Percentiles rank a stretch among this genome's conserved stretches.
Evolutionary conservation across 2,888 invertebrate genomes (phyloP).

Genomic region (Dryocosmus kuriphilus): DNA sequence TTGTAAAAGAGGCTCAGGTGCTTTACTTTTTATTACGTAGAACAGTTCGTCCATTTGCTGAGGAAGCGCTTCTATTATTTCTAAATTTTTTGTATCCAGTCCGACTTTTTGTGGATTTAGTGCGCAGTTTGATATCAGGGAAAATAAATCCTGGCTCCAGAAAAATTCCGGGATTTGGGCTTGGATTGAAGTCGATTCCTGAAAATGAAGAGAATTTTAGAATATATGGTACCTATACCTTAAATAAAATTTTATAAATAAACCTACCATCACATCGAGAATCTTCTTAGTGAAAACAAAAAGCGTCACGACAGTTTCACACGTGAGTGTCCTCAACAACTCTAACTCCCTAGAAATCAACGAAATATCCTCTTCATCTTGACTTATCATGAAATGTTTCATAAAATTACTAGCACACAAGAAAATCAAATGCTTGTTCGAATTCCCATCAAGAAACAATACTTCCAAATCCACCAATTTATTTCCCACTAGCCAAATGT

Average conservation of each 20-base stretch:
- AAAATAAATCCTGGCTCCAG: slow-evolving; percentile 67
- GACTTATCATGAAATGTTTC: slow-evolving; percentile 59
- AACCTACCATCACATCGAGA: slow-evolving; percentile 64
- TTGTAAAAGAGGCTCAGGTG: slow-evolving; percentile 37
- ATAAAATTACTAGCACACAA: slow-evolving; percentile 55
- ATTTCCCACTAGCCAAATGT: slow-evolving; percentile 67
- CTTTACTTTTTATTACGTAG: slow-evolving; percentile 47
- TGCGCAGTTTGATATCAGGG: slow-evolving; percentile 69
- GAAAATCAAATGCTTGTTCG: slow-evolving; percentile 63
- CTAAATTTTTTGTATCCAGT: slow-evolving; percentile 78
- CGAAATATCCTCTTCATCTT: slow-evolving; percentile 49
- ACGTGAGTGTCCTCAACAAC: slow-evolving; percentile 73
- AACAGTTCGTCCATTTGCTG: slow-evolving; percentile 65
- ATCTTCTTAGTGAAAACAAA: slow-evolving; percentile 76
- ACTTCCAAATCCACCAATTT: slow-evolving; percentile 57
- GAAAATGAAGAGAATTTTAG: background rate
- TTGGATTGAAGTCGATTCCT: background rate
- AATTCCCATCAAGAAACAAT: slow-evolving; percentile 61
- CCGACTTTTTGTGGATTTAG: slow-evolving; percentile 77
- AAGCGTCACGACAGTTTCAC: slow-evolving; percentile 78
- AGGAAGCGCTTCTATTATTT: slow-evolving; percentile 76
- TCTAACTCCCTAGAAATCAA: slow-evolving; percentile 63
- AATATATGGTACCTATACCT: slow-evolving; percentile 56
- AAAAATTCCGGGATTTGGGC: slow-evolving; percentile 54
- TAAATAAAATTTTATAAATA: background rate